These are phyloP conservation scores for Drosophila cracens DNA, from an alignment of 2,888 invertebrate species.

Conservation along the genomic window DNA sequence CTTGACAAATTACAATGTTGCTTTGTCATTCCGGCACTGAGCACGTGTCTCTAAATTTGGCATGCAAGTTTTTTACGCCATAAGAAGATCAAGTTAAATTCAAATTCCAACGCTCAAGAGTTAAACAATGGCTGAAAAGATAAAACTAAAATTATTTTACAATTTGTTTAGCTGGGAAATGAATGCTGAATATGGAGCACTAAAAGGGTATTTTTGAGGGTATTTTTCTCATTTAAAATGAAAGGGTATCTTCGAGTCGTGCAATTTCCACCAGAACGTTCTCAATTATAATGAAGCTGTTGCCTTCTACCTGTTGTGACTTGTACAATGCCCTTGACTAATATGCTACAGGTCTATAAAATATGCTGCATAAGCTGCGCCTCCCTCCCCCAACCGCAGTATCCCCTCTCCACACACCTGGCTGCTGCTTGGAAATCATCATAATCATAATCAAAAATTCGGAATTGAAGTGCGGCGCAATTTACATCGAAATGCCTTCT, in stretches of 20 bases:
- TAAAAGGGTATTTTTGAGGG: neutral
- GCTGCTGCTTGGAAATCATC: constrained; percentile 23
- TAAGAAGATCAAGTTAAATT: neutral
- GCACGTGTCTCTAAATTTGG: constrained; percentile 23
- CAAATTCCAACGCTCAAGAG: neutral
- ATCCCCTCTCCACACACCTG: neutral
- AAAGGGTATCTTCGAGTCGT: neutral
- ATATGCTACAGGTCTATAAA: constrained; percentile 26
- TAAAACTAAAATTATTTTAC: neutral
- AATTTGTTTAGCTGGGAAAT: neutral
- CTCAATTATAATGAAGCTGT: neutral
- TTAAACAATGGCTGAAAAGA: neutral
- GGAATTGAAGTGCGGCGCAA: constrained; percentile 68
- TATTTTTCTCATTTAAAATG: neutral
- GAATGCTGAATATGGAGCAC: neutral
- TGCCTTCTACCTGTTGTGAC: constrained; percentile 3
- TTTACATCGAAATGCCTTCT: constrained; percentile 72
- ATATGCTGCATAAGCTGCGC: constrained; percentile 9
- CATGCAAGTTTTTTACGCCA: neutral
- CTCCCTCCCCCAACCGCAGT: neutral
- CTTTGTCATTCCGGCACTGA: neutral
- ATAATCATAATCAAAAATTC: constrained; percentile 38
- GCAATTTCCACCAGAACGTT: neutral
- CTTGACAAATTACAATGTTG: neutral
- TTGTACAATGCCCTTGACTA: constrained; percentile 44